Conservation (phyloP, 2,797 vertebrate genomes). For the Protonibea diacanthus region DNA sequence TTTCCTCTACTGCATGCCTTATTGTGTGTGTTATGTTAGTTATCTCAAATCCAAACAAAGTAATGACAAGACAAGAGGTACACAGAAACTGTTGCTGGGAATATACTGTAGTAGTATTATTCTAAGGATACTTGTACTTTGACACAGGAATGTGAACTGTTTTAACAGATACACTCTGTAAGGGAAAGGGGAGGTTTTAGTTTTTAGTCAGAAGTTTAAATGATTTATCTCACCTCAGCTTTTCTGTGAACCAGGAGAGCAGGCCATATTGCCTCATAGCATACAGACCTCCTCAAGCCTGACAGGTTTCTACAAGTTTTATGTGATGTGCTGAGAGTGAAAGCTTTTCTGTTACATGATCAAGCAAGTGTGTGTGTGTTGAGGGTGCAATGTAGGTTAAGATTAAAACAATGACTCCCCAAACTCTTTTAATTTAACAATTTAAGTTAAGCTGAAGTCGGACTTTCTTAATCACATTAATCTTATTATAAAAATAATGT, state of each 20-base stretch:
- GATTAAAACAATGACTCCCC: slow-evolving; percentile 4
- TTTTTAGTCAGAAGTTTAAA: neutral
- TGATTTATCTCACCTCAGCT: neutral
- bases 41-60: slow-evolving; percentile 1
- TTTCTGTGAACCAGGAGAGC: slow-evolving; percentile 11
- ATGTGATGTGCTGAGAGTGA: slow-evolving; percentile 16
- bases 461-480: neutral
- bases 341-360: slow-evolving; percentile 21
- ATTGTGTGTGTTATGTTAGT: neutral
- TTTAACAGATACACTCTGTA: slow-evolving; percentile 1
- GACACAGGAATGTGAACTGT: neutral
- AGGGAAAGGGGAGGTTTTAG: neutral
- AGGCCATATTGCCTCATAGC: neutral
- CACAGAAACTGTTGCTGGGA: slow-evolving; percentile 21
- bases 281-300: neutral
- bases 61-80: slow-evolving; percentile 7
- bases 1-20: neutral
- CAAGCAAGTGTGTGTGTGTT: slow-evolving; percentile 1
- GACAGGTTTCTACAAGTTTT: slow-evolving; percentile 56
- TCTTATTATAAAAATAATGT: neutral
- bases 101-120: neutral
- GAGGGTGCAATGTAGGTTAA: slow-evolving; percentile 1
- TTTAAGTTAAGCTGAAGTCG: neutral
- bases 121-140: neutral
- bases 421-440: neutral